Base-by-base conservation (phyloP, 2,888 invertebrate genomes). In the Caenorhabditis macrosperma region DNA sequence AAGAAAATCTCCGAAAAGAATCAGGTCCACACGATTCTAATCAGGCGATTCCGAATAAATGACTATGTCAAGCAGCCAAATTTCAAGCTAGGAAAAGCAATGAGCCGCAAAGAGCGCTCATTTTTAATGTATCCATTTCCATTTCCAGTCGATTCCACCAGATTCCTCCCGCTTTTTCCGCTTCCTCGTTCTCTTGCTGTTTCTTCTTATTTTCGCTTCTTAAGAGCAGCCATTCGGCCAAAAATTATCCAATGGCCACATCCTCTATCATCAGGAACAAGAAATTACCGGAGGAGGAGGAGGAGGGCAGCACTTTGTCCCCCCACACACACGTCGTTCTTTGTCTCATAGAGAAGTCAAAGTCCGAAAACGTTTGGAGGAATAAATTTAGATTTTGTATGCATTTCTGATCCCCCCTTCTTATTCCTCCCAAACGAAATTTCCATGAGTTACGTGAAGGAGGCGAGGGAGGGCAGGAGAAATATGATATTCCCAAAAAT, bases 401-500 rank as follows among this genome's bases (percentile, higher is more conserved):
- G 63, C 71, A 61, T 63, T 63, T 63, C 38, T 63, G 26, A 57
- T 72, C 48, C 48, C 61, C 35, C 55, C 71, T 41, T 69, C 35
- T 59, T 57, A 38, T 24, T 41, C 38, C 4, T 20, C 5, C 55
- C 35, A 55, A 33, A 68, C 44, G 44, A 44, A n/a, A 55, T 44
- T 71, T 71, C 46, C 61, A 71, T 61, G 46, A 61, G 71, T 15
- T 54, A 60, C 38, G 52, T 48, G 38, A 30, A 30, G 20, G 17
- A 54, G 17, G 26, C 10, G 52, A 12, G 3, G 15, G 33, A 30
- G 54, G 30, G 28, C 44, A 44, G 3, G 10, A 30, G 71, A 71
- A 71, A 71, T 71, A 61, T 61, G 71, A 71, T 71, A 71, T 71
- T 71, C 52, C 46, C 33, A 71, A 71, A 61, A 71, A 71, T 71